phyloP scores from a whole-genome alignment of 2,797 vertebrate species.

The Myripristis murdjan region DNA sequence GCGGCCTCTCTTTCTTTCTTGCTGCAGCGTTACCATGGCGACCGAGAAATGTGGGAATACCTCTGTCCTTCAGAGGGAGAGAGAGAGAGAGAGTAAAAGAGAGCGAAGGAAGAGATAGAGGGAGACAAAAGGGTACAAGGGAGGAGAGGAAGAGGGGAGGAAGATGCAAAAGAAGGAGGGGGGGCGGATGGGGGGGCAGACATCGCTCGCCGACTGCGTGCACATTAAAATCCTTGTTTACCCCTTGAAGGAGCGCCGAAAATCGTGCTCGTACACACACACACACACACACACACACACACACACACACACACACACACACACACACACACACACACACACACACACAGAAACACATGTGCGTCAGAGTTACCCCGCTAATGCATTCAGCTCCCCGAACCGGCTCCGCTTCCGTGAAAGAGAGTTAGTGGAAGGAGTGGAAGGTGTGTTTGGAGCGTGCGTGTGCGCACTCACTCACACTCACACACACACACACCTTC shows the following conservation, averaged over 20 bases:
- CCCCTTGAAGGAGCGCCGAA: conserved; percentile 57
- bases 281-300: no score
- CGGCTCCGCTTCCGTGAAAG: conserved; percentile 55
- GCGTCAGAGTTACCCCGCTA: conserved; percentile 59
- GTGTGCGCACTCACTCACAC: conserved; percentile 1
- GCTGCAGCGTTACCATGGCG: conserved; percentile 86
- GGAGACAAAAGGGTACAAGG: conserved; percentile 33
- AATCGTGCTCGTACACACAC: conserved; percentile 57
- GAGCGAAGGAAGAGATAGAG: conserved; percentile 39
- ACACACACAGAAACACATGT: no score
- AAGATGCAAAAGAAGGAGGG: conserved; percentile 7
- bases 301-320: no score
- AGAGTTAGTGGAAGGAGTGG: conserved; percentile 48
- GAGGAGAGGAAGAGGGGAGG: conserved; percentile 6
- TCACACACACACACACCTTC: no score
- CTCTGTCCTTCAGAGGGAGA: conserved; percentile 87
- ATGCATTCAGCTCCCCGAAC: conserved; percentile 52
- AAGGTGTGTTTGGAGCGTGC: conserved; percentile 20
- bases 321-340: conserved; percentile 63
- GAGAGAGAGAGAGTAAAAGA: conserved; percentile 37
- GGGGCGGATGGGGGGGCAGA: conserved; percentile 23
- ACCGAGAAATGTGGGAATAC: conserved; percentile 88
- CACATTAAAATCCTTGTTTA: conserved; percentile 62
- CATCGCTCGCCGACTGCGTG: conserved; percentile 38
- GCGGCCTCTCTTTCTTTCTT: conserved; percentile 80